Conservation (phyloP, 2,797 vertebrate species). For the Scarus forsteni region DNA sequence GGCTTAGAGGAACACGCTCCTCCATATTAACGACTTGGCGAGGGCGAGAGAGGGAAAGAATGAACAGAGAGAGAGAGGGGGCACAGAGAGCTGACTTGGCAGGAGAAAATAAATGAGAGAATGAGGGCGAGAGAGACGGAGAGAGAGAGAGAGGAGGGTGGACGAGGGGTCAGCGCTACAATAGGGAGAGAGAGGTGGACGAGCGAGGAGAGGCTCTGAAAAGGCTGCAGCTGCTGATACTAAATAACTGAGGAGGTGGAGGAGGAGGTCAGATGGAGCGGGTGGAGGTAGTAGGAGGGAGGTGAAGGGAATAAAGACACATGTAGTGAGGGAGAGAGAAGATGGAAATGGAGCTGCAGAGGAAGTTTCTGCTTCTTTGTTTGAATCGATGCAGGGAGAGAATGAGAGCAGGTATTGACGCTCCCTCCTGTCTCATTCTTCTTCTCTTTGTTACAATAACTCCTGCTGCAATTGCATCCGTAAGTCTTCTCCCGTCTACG, state of each 20-base stretch:
- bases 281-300: slow-evolving; percentile 15
- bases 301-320: slow-evolving; percentile 9
- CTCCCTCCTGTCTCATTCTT: background rate
- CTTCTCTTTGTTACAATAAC: slow-evolving; percentile 11
- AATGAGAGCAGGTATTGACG: background rate
- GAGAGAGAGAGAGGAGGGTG: slow-evolving; percentile 43
- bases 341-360: slow-evolving; percentile 2
- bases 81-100: slow-evolving; percentile 57
- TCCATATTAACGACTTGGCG: slow-evolving; percentile 59
- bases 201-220: slow-evolving; percentile 61
- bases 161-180: slow-evolving; percentile 61
- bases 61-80: slow-evolving; percentile 9
- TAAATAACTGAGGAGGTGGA: slow-evolving; percentile 30
- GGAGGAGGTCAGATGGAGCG: slow-evolving; percentile 42
- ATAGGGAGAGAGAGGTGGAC: slow-evolving; percentile 53
- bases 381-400: background rate
- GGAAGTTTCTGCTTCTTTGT: slow-evolving; percentile 1
- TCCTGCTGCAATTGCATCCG: background rate
- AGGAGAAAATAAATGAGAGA: slow-evolving; percentile 67
- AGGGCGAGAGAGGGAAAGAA: slow-evolving; percentile 39
- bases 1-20: slow-evolving; percentile 45
- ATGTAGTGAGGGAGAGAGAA: slow-evolving; percentile 1
- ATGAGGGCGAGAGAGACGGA: slow-evolving; percentile 36
- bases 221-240: slow-evolving; percentile 62
- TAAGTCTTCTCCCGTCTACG: background rate